Evolutionary conservation across 2,797 vertebrate genomes (phyloP).

Genomic region (Microctenopoma lineatum): DNA sequence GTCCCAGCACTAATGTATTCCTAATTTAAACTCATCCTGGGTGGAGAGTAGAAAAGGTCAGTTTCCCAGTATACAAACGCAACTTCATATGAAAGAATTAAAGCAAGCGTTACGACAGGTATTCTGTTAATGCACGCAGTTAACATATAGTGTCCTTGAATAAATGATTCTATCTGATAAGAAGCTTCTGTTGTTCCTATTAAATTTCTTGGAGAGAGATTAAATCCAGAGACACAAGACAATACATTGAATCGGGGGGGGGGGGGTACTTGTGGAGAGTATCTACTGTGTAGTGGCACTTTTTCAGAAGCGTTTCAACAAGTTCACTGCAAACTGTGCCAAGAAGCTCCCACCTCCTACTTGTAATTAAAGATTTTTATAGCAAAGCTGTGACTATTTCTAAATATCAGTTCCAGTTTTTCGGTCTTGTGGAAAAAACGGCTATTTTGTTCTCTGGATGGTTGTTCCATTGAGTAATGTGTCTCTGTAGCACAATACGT

Average conservation of each 20-base stretch:
- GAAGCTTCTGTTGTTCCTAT: conserved; percentile 66
- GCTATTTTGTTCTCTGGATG: conserved; percentile 43
- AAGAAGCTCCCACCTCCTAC: conserved; percentile 38
- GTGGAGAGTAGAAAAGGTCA: conserved; percentile 10
- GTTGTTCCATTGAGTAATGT: conserved; percentile 49
- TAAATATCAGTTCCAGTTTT: conserved; percentile 37
- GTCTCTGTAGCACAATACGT: conserved; percentile 52
- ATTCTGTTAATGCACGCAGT: conserved; percentile 53
- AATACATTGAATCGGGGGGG: conserved; percentile 57
- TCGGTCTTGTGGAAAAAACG: conserved; percentile 17
- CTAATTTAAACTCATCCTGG: conserved; percentile 36
- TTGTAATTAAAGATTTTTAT: conserved; percentile 46
- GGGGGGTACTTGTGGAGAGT: conserved; percentile 51
- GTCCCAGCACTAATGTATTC: conserved; percentile 40
- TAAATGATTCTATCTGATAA: conserved; percentile 73
- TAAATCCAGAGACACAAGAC: conserved; percentile 73
- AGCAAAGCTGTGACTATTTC: conserved; percentile 36
- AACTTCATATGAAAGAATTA: conserved; percentile 40
- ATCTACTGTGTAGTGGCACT: conserved; percentile 19
- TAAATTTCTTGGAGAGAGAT: conserved; percentile 62
- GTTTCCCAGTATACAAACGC: conserved; percentile 27
- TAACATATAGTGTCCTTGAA: conserved; percentile 67
- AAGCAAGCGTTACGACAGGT: conserved; percentile 34
- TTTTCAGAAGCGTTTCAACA: conserved; percentile 23
- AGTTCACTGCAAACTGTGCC: conserved; percentile 19